Evolutionary conservation across 2,797 vertebrate genomes (phyloP).

Genomic region (Gallinago nigripennis): DNA sequence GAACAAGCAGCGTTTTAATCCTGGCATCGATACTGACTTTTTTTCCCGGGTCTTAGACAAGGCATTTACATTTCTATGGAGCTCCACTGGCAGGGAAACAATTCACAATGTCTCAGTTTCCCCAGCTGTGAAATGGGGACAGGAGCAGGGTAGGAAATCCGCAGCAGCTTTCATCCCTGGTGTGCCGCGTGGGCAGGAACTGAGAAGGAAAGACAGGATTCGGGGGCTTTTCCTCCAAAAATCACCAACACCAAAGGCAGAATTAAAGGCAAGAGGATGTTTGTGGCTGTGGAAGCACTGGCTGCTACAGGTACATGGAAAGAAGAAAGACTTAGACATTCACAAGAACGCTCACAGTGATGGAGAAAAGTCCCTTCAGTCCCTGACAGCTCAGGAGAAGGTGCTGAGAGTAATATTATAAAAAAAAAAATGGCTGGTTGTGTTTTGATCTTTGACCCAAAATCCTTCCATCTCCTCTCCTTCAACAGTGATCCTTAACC

Average conservation of each 20-base stretch:
- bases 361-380: neutral
- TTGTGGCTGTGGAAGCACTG: neutral
- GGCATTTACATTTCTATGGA: conserved; percentile 42
- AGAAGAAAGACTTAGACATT: neutral
- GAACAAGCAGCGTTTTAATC: conserved; percentile 21
- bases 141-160: neutral
- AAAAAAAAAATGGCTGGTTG: neutral
- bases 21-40: neutral
- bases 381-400: neutral
- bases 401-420: neutral
- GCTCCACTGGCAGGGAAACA: neutral
- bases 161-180: neutral
- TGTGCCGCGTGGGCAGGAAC: neutral
- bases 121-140: conserved; percentile 17
- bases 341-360: neutral
- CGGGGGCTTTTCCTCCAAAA: neutral
- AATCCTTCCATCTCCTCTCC: neutral
- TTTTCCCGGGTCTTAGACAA: neutral
- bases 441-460: neutral
- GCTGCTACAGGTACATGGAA: neutral
- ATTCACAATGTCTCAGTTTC: neutral
- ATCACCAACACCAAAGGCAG: neutral
- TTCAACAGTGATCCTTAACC: neutral
- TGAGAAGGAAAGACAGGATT: neutral
- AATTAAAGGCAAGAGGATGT: neutral